Evolutionary conservation across 35 echinoderm and acorn worm genomes (phyloP), one percentile per base, ranked within the genome.

Genomic region (Apostichopus japonicus): DNA sequence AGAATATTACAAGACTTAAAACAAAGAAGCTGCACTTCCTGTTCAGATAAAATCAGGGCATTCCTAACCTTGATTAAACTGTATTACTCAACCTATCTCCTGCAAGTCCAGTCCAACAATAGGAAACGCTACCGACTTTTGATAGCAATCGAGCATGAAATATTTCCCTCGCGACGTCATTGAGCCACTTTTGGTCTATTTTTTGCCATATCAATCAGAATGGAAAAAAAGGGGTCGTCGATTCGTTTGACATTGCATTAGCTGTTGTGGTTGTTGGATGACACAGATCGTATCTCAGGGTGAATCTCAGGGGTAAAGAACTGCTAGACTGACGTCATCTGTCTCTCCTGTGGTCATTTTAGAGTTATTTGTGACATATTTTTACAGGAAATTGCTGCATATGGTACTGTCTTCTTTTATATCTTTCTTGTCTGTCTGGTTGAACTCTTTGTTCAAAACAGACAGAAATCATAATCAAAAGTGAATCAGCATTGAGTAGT

Each of bases 321-420:
- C 6, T 19, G 71, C 71, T 75, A 15, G 71, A 75, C 71, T 23
- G 21, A n/a, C 16, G 71, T 21, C 71, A 23, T n/a, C 7, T 24
- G 71, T 75, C 71, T 21, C n/a, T 21, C 71, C 71, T 75, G 71
- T 75, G 71, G 71, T 75, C 71, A 75, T 75, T n/a, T 75, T 75
- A 23, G 0, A 7, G n/a, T 15, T 75, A 75, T 75, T 75, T 19
- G 13, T 75, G 71, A 75, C 71, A 19, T 6, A 75, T 75, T n/a
- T 75, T 8, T 75, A 75, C 17, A 75, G 71, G 71, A 75, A 75
- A 75, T 23, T 21, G n/a, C 0, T 21, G 21, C 71, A 75, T 75
- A 23, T 75, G 71, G 15, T 75, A 75, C 71, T 75, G 17, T 75
- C 71, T 75, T 75, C 22, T 44, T 44, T 44, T 44, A 33, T 33